These are phyloP conservation scores for Ceratitis capitata DNA, from an alignment of 1,140 invertebrate genomes.

Conservation along the genomic window DNA sequence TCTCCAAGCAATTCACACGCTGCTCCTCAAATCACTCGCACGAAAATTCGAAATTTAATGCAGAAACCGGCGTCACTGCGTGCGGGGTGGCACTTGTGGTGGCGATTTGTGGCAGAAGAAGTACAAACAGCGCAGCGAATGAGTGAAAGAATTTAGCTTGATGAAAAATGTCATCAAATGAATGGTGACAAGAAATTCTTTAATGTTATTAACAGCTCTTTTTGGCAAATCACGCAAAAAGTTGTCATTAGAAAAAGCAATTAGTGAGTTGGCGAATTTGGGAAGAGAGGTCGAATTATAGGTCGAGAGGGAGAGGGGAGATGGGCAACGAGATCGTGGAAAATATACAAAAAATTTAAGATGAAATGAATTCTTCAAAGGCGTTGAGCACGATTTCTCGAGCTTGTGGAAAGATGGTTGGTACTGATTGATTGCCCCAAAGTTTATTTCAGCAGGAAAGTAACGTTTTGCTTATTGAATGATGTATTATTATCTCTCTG, in stretches of 20 bases:
- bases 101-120: not conserved
- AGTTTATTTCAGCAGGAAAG: too few species aligned
- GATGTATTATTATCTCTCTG: too few species aligned
- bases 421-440: too few species aligned
- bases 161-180: not conserved
- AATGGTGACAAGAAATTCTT: not conserved
- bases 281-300: not conserved
- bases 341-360: too few species aligned
- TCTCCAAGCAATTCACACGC: not conserved
- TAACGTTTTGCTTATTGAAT: too few species aligned
- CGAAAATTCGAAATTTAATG: not conserved
- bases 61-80: not conserved
- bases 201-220: not conserved
- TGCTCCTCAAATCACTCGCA: not conserved
- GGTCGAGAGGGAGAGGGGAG: not conserved
- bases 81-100: not conserved
- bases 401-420: too few species aligned
- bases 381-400: too few species aligned
- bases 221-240: not conserved
- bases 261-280: not conserved
- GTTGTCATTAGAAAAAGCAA: not conserved
- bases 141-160: not conserved
- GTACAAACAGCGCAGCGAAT: not conserved
- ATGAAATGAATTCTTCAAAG: too few species aligned
- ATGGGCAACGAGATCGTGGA: not conserved